Base-by-base conservation (phyloP, 2,797 vertebrate species). In the Alouatta caraya region DNA sequence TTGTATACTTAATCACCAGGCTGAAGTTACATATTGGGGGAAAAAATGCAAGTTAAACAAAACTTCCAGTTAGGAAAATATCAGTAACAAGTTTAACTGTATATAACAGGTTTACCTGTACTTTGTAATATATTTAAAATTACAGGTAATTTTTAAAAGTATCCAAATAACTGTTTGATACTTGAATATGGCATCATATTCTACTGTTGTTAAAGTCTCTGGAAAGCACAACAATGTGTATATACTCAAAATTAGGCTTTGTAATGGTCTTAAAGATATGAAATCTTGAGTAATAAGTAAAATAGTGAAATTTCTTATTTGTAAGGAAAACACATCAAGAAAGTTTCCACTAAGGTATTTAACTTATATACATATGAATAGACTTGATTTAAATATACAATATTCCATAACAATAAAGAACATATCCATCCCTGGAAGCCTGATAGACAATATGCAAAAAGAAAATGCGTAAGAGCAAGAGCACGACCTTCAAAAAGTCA, bases 401-500 rank as follows among this genome's bases (percentile, higher is more conserved):
- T 82, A 88, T 88, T 83, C 28, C 42, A 21, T 46, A 88, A 83
- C 19, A 72, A 88, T 39, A 85, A 80, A 95, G 64, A 88, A 67
- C 37, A 85, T 21, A 87, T 14, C 39, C 50, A 57, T 39, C 39
- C 17, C 48, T 64, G 30, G 30, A 70, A 92, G 57, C 17, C 0
- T 73, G 9, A 75, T 55, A 14, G 10, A 37, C n/a, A 90, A 79
- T 67, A 79, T 81, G 75, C 72, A 79, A 80, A 90, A 84, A 88
- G 21, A 42, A 96, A 90, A 89, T 37, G 44, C 21, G 50, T 1
- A 93, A 37, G 72, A 88, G 50, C 33, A 97, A 96, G 57, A 52
- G 26, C 21, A 84, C 72, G 94, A 96, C 96, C 97, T 98, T 96
- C 92, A 96, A 97, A 93, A 91, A 95, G 93, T 95, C 94, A 95